These are phyloP conservation scores for Xylocampa areola DNA, from an alignment of 2,888 invertebrate species.

Conservation along the genomic window DNA sequence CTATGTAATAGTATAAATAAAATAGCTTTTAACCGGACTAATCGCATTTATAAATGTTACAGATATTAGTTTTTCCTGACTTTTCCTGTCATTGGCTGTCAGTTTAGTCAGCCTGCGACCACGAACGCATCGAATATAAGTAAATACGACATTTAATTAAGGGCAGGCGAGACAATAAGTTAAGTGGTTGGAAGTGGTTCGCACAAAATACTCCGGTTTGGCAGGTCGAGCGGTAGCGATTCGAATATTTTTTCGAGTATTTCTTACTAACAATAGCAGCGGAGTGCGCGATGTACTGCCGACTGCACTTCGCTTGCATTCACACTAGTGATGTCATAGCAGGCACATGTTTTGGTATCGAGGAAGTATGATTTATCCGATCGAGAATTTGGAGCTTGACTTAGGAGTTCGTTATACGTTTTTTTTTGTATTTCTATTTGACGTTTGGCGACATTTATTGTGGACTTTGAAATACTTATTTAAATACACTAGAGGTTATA, in stretches of 20 bases:
- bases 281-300: slow-evolving; percentile 60
- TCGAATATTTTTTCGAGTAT: slow-evolving; percentile 60
- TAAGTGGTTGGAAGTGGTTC: slow-evolving; percentile 46
- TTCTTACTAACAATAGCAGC: slow-evolving; percentile 68
- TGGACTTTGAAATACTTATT: slow-evolving; percentile 6
- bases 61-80: too few species aligned
- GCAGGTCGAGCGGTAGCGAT: slow-evolving; percentile 48
- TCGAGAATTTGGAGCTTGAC: background rate
- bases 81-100: too few species aligned
- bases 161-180: slow-evolving; percentile 45
- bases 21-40: too few species aligned
- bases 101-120: too few species aligned
- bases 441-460: background rate
- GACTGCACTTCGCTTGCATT: slow-evolving; percentile 70
- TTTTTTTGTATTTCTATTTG: too few species aligned
- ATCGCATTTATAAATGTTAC: too few species aligned
- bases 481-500: slow-evolving; percentile 14
- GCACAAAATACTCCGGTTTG: slow-evolving; percentile 57
- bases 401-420: background rate
- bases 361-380: slow-evolving; percentile 27
- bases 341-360: slow-evolving; percentile 41
- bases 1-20: too few species aligned
- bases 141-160: slow-evolving; percentile 52
- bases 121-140: too few species aligned
- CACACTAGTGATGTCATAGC: slow-evolving; percentile 69